Evolutionary conservation across 2,797 vertebrate species (phyloP).

Genomic region (Helicolenus hilgendorfi): DNA sequence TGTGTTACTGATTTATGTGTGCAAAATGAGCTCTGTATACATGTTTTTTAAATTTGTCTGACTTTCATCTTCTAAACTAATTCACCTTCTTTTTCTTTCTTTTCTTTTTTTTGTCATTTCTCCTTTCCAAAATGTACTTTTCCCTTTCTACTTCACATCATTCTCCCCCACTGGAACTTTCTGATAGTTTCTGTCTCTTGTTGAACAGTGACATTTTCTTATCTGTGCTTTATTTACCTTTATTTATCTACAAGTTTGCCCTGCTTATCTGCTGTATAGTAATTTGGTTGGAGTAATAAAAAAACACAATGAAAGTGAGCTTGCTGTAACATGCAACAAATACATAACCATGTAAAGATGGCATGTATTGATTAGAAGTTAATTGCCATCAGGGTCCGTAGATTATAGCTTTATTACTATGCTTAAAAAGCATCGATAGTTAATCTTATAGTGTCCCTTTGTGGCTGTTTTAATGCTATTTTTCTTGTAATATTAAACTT

Average conservation of each 20-base stretch:
- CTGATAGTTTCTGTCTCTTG: conserved; percentile 26
- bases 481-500: conserved; percentile 12
- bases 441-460: not conserved
- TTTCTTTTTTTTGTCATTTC: not conserved
- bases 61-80: conserved; percentile 15
- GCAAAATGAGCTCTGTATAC: conserved; percentile 47
- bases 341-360: not conserved
- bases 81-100: not conserved
- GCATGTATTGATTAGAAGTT: conserved; percentile 3
- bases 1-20: not conserved
- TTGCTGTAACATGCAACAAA: conserved; percentile 1
- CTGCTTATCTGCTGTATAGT: conserved; percentile 59
- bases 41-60: conserved; percentile 22
- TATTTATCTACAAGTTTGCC: conserved; percentile 21
- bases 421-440: not conserved
- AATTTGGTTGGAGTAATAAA: conserved; percentile 37
- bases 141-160: not conserved
- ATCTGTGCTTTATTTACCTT: conserved; percentile 15
- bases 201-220: conserved; percentile 33
- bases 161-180: not conserved
- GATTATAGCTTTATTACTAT: not conserved
- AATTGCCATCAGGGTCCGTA: conserved; percentile 12
- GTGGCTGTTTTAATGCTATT: not conserved
- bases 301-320: conserved; percentile 21
- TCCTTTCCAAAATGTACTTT: not conserved